Base-by-base conservation (phyloP, 2,113 vertebrate genomes). In the Apus apus region DNA sequence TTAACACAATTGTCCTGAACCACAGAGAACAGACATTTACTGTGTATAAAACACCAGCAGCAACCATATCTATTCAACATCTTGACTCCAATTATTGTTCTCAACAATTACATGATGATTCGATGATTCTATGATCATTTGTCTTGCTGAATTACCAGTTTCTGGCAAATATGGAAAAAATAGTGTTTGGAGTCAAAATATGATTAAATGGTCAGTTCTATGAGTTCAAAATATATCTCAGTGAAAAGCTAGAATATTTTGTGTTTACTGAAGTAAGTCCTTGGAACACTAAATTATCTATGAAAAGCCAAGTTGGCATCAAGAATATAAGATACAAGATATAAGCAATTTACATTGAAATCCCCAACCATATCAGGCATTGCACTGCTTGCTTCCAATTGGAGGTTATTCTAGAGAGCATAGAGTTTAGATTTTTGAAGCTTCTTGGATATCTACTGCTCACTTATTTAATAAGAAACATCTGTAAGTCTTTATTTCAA, bases 401-500 rank as follows among this genome's bases (percentile, higher is more conserved):
- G 6, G 48, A 88, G 43, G 45, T 62, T 90, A 57, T 84, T 90
- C 34, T 46, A 48, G 38, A 81, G 32, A 64, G 29, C 22, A 32
- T 3, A 48, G 61, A 71, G n/a, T 32, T 9, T 30, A 74, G 34
- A 89, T 84, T 84, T 94, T 81, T 92, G 32, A 94, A 75, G 86
- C 56, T 77, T 86, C 70, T 94, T 77, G 81, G 76, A 64, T 72
- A 30, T 86, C 68, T 78, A 5, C 58, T 81, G 93, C 79, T 83
- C 48, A 92, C 53, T 0, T 26, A 67, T 95, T 92, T 94, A 18
- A 45, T 48, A 87, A 89, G 86, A 64, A 93, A 94, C 48, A 45
- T 71, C 76, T 84, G 32, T 70, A 92, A 88, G 11, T 64, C 65
- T 92, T 92, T 51, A 90, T 93, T 93, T 95, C 93, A 85, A 85